These are phyloP conservation scores for Palythoa grandis DNA, from an alignment of 92 coral and sea anemone genomes.

Conservation along the genomic window DNA sequence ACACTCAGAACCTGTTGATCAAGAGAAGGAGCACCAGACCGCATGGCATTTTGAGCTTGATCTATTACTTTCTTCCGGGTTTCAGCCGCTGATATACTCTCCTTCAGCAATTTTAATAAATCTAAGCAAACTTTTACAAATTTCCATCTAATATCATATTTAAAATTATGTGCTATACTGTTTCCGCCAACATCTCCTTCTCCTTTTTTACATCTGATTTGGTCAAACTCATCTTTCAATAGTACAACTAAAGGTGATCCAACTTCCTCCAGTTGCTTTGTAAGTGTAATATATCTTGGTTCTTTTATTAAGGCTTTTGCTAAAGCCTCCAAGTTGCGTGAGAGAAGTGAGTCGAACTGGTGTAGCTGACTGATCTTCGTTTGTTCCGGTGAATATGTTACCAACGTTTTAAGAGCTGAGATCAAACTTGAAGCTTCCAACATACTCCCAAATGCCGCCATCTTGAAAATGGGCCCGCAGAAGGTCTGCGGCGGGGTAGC, in stretches of 20 bases:
- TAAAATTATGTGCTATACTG: background rate
- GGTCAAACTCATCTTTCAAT: slow-evolving; percentile 9
- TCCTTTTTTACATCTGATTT: background rate
- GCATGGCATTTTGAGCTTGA: background rate
- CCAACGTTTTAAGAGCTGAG: slow-evolving; percentile 13
- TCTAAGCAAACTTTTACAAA: slow-evolving; percentile 63
- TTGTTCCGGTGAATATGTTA: slow-evolving; percentile 7
- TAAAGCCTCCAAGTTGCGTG: background rate
- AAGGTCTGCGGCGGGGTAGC: background rate
- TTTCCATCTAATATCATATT: slow-evolving; percentile 54
- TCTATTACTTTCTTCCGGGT: background rate
- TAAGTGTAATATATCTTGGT: background rate
- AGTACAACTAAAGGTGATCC: background rate
- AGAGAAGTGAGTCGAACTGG: slow-evolving; percentile 19
- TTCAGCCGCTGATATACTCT: slow-evolving; percentile 28
- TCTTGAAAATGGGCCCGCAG: slow-evolving; percentile 24
- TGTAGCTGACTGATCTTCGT: background rate
- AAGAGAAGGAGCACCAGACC: slow-evolving; percentile 52
- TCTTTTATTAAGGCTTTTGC: slow-evolving; percentile 9
- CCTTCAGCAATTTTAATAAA: slow-evolving; percentile 52
- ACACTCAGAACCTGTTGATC: slow-evolving; percentile 73
- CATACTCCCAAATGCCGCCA: background rate
- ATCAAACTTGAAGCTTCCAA: slow-evolving; percentile 3
- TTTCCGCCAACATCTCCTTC: background rate
- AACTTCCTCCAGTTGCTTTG: background rate